Evolutionary conservation across 2,888 invertebrate genomes (phyloP), one percentile per base, ranked within the genome.

Genomic region (Plebejus melissa): DNA sequence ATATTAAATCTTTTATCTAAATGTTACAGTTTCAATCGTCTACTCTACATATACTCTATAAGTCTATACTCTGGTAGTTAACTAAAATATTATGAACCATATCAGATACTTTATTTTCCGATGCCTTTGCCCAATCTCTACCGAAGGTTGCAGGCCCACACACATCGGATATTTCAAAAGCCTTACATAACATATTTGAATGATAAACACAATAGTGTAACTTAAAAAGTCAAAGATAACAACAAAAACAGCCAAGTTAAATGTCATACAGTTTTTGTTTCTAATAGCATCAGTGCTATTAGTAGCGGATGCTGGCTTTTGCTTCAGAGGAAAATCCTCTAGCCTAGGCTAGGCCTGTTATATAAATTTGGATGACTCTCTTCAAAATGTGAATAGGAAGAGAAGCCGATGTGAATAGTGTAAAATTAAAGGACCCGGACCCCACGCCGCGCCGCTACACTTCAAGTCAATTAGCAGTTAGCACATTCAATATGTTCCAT

Each of bases 81-180:
- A 41, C 41, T 41, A 41, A 41, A 41, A 41, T 41, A 41, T 41
- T 41, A 41, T 41, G 41, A 7, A 28, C 6, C 60, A 65, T 65
- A 28, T 7, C 16, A 69, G 11, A 69, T 16, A 16, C 7, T 69
- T 38, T 38, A 36, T 38, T 5, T 38, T 2, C 38, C 1, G 69
- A 60, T 60, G 38, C 36, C 38, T n/a, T 69, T 69, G 69, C 69
- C 38, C 69, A 38, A 69, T 13, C 16, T 69, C 11, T 69, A 54
- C 36, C 28, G 32, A 4, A 69, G 4, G 11, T 11, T 69, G 22
- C 22, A 22, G 36, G 13, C 69, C 69, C 69, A 32, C 36, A 28
- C 69, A 13, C 13, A 69, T 36, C 16, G 46, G 22, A 13, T 54
- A 50, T 72, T 72, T 72, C 22, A 36, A 36, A 69, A 28, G 28